Base-by-base conservation (phyloP, 2,888 invertebrate species). In the Synanthedon formicaeformis region DNA sequence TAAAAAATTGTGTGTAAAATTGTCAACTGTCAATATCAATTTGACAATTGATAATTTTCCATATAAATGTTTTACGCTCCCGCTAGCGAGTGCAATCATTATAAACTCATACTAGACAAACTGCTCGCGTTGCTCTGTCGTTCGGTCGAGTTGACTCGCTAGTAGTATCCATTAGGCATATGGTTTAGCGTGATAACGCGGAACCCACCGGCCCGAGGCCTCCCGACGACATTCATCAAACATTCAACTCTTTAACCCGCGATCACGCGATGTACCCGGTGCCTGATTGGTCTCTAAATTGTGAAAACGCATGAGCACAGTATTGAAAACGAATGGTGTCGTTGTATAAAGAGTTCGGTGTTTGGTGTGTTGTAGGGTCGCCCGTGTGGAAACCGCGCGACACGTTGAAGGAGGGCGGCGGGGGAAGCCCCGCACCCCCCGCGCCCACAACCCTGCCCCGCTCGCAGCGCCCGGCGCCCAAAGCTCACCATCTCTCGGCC, bases 381-480 rank as follows among this genome's bases (percentile, higher is more conserved):
- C 98, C 98, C 86, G 95, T 98, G 89, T 98, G 97, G 97, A 97
- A 97, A 92, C 97, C 96, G 89, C 93, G 97, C 90, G 96, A 96
- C 90, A 91, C 90, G 90, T 86, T 88, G 89, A 86, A 88, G 86
- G 90, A 89, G 84, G 83, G 83, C 80, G 80, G 81, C 60, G 68
- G 67, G 56, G 63, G 62, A 58, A 58, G 60, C 52, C 63, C 63
- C 54, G 67, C 71, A 59, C 65, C 72, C 53, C 57, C 74, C 56
- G 79, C 81, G 65, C 78, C 80, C 66, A 83, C 81, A 69, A 84
- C 81, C 67, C 80, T 79, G 73, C 84, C 80, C 63, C 86, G 78
- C 74, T 82, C 78, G 73, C 81, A 80, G 75, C 78, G 83, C 62
- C 79, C 79, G 61, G 82, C 80, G 65, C 84, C 85, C 61, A 83